phyloP scores from a whole-genome alignment of 2,888 invertebrate species.

The Scaptomyza flava region DNA sequence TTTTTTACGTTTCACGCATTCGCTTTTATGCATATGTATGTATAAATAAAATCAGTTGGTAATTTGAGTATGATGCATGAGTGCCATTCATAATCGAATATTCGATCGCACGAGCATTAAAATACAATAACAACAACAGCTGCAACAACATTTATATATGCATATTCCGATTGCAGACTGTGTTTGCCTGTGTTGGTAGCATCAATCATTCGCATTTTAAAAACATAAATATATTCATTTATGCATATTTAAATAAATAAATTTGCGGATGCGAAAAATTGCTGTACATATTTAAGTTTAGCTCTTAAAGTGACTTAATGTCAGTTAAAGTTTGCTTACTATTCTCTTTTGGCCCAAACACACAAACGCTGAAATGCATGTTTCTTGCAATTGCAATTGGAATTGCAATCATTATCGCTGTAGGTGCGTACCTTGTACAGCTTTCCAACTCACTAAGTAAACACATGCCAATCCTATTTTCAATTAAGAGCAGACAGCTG shows the following conservation, averaged over 20 bases:
- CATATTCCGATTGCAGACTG: slow-evolving; percentile 10
- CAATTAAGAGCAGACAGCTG: slow-evolving; percentile 52
- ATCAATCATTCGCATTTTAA: slow-evolving; percentile 35
- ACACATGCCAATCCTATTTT: slow-evolving; percentile 54
- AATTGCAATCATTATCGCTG: slow-evolving; percentile 19
- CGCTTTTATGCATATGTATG: slow-evolving; percentile 2
- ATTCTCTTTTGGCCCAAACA: neutral
- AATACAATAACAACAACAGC: slow-evolving; percentile 3
- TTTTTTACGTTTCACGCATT: slow-evolving; percentile 21
- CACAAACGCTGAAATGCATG: neutral
- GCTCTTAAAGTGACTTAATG: neutral
- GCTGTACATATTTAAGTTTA: neutral
- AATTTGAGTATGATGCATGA: slow-evolving; percentile 60
- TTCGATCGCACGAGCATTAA: slow-evolving; percentile 18
- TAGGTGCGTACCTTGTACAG: slow-evolving; percentile 12
- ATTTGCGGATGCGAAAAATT: neutral
- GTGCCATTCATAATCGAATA: slow-evolving; percentile 39
- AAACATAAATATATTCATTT: slow-evolving; percentile 8
- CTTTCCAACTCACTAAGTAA: slow-evolving; percentile 46
- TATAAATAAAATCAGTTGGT: slow-evolving; percentile 46
- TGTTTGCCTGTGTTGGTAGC: slow-evolving; percentile 3
- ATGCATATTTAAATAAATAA: slow-evolving; percentile 19
- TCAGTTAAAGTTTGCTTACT: neutral
- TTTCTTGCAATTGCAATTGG: slow-evolving; percentile 30
- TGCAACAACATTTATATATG: neutral